A percentile compares a stretch with the other conserved stretches of the same genome.
These are phyloP conservation scores for Drosophila lini DNA, from an alignment of 1,140 invertebrate genomes.

Conservation along the genomic window DNA sequence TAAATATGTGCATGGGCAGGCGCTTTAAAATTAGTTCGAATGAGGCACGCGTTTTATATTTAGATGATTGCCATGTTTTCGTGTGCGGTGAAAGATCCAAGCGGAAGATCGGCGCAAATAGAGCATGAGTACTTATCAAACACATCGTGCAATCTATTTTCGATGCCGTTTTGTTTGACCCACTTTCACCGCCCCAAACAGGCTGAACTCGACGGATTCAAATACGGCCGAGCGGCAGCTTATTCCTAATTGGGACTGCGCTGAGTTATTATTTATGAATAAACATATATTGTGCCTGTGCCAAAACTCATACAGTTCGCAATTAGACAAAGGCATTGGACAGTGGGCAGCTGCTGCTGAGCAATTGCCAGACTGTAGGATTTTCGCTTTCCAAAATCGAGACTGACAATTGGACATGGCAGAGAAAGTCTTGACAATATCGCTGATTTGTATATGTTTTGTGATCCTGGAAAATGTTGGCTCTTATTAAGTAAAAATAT, in stretches of 20 bases:
- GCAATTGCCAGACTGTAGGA: constrained; percentile 28
- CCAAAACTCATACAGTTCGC: constrained; percentile 45
- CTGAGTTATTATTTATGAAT: constrained; percentile 53
- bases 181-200: constrained; percentile 62
- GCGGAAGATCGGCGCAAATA: constrained; percentile 36
- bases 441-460: not conserved
- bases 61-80: constrained; percentile 67
- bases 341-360: constrained; percentile 29
- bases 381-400: constrained; percentile 43
- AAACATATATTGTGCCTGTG: constrained; percentile 44
- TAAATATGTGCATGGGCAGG: constrained; percentile 61
- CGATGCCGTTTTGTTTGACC: constrained; percentile 64
- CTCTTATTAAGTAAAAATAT: not conserved
- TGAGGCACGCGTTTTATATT: constrained; percentile 79
- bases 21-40: constrained; percentile 62
- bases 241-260: constrained; percentile 66
- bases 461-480: not conserved
- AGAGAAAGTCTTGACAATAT: constrained; percentile 28
- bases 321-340: constrained; percentile 61
- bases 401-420: constrained; percentile 8
- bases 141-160: constrained; percentile 53
- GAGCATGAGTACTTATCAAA: constrained; percentile 55
- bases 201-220: constrained; percentile 22
- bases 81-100: constrained; percentile 14
- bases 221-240: constrained; percentile 35